Evolutionary conservation across 2,797 vertebrate genomes (phyloP), one percentile per base, ranked within the genome.

Genomic region (Xyrichtys novacula): DNA sequence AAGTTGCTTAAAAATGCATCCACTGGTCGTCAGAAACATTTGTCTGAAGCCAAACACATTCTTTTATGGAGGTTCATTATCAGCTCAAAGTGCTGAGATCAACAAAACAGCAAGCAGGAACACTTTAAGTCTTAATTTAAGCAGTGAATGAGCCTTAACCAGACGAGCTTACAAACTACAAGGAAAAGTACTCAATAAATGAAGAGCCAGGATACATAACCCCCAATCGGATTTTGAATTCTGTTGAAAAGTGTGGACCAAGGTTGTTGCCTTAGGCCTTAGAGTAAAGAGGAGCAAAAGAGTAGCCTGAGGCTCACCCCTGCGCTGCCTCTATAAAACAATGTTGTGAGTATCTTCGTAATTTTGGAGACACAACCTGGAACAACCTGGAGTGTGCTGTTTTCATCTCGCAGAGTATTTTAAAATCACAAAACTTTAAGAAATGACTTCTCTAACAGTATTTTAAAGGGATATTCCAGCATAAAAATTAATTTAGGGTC

Each of bases 1-100:
- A 58, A 66, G 65, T 56, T 81, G 74, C 80, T 81, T 60, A 66
- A 78, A 85, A 71, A 55, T 66, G 66, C 70, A 68, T 77, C 52
- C 53, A 43, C 8, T 58, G 59, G 58, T 71, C 68, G 2, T 64
- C 38, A 52, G 31, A 69, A 81, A 67, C 49, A 78, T 78, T 63
- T 78, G 69, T 85, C 77, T 81, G 80, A 79, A 74, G 55, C 34
- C 5, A 28, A 47, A 14, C n/a, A 46, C 29, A 81, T 66, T 43
- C 47, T 80, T 64, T 71, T 63, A 57, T 38, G 58, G 6, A 7
- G 39, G 15, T 46, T 74, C 29, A 59, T 53, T 58, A 70, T 71
- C 4, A 50, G 59, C 32, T 43, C 3, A 16, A 77, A 50, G 47
- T 61, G 63, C 72, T 61, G 67, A 79, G 23, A 6, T 58, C 49